Evolutionary conservation across 2,113 vertebrate genomes (phyloP), one percentile per base, ranked within the genome.

Genomic region (Rhadina sibilatrix): DNA sequence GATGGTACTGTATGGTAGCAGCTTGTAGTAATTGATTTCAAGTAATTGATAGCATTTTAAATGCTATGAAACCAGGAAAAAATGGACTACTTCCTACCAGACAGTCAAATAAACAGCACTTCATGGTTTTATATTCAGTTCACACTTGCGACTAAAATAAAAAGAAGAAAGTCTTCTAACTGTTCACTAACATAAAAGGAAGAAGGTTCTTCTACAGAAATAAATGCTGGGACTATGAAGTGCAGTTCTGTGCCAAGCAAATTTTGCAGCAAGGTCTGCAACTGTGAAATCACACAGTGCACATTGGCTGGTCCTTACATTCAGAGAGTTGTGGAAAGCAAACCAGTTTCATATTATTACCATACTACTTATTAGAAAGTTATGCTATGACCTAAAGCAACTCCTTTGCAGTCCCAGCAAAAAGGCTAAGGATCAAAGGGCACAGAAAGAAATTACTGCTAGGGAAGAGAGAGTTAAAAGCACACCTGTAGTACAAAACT

Each of bases 111-210:
- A 92, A 95, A 57, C 27, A 90, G 24, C 42, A 83, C 79, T 83
- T 70, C 11, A 70, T 15, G 11, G 76, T 47, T 89, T 94, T 83
- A 85, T 66, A 95, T 83, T 93, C 75, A 86, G 82, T 85, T 96
- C 87, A 85, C 46, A 65, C 22, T 83, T 90, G 46, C 17, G 63
- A 93, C 21, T 72, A 52, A 78, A 86, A 78, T 63, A 66, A 90
- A 94, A 85, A 40, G n/a, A 85, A 50, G 18, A 42, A 93, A 83
- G 57, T 76, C 70, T 91, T 91, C n/a, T 82, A 93, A 91, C 68
- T 90, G 50, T 59, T 86, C 70, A 57, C 63, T 74, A 86, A 88
- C 47, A 87, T 81, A 88, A 94, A 94, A 87, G 50, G 74, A 91
- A 93, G 53, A 88, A 93, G 80, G 80, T 33, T 54, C 69, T 83